A percentile compares a stretch with the other conserved stretches of the same genome.
Conservation (phyloP, 1,140 invertebrate genomes). For the Acromyrmex charruanus region DNA sequence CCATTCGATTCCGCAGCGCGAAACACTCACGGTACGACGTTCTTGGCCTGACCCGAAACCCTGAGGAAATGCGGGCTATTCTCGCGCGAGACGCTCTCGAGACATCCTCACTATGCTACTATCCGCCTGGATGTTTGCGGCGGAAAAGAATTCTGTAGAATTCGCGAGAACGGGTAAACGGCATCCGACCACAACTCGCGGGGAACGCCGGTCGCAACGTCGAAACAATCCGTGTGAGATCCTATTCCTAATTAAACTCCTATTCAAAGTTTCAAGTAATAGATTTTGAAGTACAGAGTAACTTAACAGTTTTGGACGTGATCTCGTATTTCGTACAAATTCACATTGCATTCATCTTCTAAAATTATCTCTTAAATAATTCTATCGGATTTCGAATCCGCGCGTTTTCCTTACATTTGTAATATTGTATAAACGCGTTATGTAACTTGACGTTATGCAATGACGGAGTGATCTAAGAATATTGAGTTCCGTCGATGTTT, state of each 20-base stretch:
- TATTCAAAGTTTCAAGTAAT: background rate
- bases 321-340: background rate
- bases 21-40: constrained; percentile 65
- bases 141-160: constrained; percentile 61
- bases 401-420: background rate
- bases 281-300: background rate
- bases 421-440: constrained; percentile 7
- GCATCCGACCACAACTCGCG: constrained; percentile 41
- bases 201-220: constrained; percentile 21
- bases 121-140: constrained; percentile 63
- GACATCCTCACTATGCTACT: constrained; percentile 69
- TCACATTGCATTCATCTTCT: background rate
- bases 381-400: background rate
- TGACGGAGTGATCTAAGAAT: constrained; percentile 9
- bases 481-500: background rate
- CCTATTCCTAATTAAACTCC: background rate
- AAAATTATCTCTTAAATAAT: background rate
- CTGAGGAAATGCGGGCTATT: constrained; percentile 78
- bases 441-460: background rate
- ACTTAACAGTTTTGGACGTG: background rate
- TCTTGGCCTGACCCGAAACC: constrained; percentile 73
- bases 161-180: constrained; percentile 41
- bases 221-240: constrained; percentile 14
- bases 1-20: constrained; percentile 51
- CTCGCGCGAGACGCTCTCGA: constrained; percentile 68